phyloP scores from a whole-genome alignment of 2,888 invertebrate species.

The Gastrophysa polygoni region DNA sequence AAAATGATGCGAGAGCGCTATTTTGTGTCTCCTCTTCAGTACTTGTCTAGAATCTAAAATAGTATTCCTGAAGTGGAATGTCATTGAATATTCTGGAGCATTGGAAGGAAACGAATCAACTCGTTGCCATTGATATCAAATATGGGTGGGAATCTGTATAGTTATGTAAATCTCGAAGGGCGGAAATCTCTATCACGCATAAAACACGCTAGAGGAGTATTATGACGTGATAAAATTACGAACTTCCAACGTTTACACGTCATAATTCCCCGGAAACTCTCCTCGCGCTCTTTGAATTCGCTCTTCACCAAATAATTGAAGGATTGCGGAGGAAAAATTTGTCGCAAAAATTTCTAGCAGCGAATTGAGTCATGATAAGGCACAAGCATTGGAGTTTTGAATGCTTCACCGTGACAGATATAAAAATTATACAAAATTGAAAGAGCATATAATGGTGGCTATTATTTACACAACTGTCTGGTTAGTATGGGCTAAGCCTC shows the following conservation, averaged over 20 bases:
- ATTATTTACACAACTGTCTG: too few relatives aligned
- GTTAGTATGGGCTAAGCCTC: too few relatives aligned
- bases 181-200: slow-evolving; percentile 23
- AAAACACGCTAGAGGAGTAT: slow-evolving; percentile 27
- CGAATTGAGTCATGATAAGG: too few relatives aligned
- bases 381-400: too few relatives aligned
- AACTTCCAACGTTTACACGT: slow-evolving; percentile 42
- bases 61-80: too few relatives aligned
- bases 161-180: slow-evolving; percentile 27
- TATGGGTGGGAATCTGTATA: slow-evolving; percentile 19
- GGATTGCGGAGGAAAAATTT: slow-evolving; percentile 30
- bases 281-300: not conserved
- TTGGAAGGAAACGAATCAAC: not conserved
- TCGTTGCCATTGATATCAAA: not conserved
- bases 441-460: too few relatives aligned
- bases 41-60: too few relatives aligned
- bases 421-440: too few relatives aligned
- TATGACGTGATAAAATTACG: slow-evolving; percentile 37
- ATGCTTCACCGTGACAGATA: too few relatives aligned
- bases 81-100: too few relatives aligned
- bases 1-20: too few relatives aligned
- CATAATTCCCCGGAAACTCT: slow-evolving; percentile 35
- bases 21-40: too few relatives aligned
- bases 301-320: slow-evolving; percentile 14
- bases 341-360: slow-evolving; percentile 27